A percentile compares a stretch with the other conserved stretches of the same genome.
Conservation (phyloP, 2,113 vertebrate species). For the Haplotaxodon microlepis region DNA sequence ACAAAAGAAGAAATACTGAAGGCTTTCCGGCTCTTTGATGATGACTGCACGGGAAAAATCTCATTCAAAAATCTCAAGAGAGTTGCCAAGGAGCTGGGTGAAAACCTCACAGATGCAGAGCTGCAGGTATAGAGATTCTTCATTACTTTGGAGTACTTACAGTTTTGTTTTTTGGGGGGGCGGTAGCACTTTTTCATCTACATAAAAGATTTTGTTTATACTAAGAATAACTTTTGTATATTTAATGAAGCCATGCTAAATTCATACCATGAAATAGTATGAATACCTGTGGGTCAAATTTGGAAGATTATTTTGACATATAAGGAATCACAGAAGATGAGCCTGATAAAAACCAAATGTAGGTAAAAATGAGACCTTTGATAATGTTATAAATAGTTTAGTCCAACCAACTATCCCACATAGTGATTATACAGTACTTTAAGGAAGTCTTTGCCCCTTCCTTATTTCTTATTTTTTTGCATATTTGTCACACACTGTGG, state of each 20-base stretch:
- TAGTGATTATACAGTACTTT: not conserved
- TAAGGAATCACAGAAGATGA: not conserved
- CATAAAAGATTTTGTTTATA: not conserved
- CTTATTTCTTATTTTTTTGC: not conserved
- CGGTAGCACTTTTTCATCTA: not conserved
- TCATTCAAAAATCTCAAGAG: conserved; percentile 90
- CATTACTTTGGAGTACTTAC: not conserved
- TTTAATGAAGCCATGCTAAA: not conserved
- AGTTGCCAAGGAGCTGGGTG: conserved; percentile 88
- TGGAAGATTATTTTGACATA: not conserved
- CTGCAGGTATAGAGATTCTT: conserved; percentile 74
- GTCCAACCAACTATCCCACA: not conserved
- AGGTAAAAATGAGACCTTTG: not conserved
- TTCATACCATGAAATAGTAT: not conserved
- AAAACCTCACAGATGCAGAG: conserved; percentile 89
- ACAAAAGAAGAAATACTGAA: conserved; percentile 92
- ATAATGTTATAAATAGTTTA: not conserved
- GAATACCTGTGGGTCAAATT: not conserved
- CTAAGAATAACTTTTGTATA: not conserved
- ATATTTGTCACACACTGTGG: not conserved
- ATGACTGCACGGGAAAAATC: conserved; percentile 88
- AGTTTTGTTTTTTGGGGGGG: not conserved
- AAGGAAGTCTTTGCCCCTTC: not conserved
- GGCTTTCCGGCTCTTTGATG: conserved; percentile 89
- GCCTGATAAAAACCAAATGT: not conserved